These are phyloP conservation scores for Cryptomyrus ogoouensis DNA, from an alignment of 2,113 vertebrate genomes.

Conservation along the genomic window DNA sequence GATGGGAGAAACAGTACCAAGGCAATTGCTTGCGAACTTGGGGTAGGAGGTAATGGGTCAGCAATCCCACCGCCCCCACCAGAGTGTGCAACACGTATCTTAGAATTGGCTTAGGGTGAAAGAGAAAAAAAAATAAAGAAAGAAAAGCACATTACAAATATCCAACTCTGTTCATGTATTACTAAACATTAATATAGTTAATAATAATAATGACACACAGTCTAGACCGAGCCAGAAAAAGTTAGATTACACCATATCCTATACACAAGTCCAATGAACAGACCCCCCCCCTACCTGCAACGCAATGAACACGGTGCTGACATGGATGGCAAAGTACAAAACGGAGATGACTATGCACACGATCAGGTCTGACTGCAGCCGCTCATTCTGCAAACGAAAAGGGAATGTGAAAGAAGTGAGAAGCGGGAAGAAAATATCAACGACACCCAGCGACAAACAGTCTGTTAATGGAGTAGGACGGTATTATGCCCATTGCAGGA, in stretches of 20 bases:
- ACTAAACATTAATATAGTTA: background rate
- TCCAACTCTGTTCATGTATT: background rate
- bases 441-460: background rate
- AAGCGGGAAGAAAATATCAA: background rate
- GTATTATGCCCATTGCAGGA: background rate
- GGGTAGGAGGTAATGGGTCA: conserved; percentile 92
- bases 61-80: conserved; percentile 78
- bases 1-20: conserved; percentile 96
- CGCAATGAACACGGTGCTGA: conserved; percentile 95
- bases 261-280: background rate
- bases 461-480: background rate
- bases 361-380: conserved; percentile 91
- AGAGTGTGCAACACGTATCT: conserved; percentile 87
- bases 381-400: conserved; percentile 72
- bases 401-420: background rate
- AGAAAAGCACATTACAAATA: background rate
- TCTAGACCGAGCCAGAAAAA: background rate
- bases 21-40: conserved; percentile 94
- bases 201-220: background rate
- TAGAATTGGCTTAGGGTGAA: conserved; percentile 73
- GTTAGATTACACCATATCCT: background rate
- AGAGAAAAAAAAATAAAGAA: background rate
- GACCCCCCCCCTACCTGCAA: conserved; percentile 70
- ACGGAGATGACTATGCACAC: conserved; percentile 89
- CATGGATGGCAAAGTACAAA: conserved; percentile 95